Conservation (phyloP, 2,888 invertebrate genomes). For the Machimus atricapillus region DNA sequence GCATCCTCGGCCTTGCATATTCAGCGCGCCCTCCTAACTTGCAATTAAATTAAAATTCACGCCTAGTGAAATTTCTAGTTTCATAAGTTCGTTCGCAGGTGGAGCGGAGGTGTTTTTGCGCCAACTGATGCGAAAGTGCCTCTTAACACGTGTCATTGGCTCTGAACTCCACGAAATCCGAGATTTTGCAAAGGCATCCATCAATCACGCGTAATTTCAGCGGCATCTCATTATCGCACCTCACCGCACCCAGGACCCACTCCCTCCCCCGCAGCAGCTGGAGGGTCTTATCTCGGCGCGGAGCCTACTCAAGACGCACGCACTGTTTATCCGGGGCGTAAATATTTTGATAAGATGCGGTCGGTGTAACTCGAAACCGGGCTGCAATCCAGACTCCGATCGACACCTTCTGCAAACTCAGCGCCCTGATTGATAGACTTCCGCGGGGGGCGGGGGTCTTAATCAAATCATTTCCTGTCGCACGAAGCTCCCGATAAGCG, state of each 20-base stretch:
- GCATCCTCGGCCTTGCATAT: neutral
- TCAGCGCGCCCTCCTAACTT: neutral
- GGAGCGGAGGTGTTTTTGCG: neutral
- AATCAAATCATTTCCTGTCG: neutral
- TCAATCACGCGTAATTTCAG: neutral
- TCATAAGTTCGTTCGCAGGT: neutral
- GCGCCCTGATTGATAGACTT: neutral
- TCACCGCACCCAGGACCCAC: neutral
- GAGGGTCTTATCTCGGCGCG: neutral
- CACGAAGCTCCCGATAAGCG: neutral
- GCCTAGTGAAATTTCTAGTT: neutral
- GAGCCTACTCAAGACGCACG: neutral
- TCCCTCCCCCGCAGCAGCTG: neutral
- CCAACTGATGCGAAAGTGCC: neutral
- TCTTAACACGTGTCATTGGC: neutral
- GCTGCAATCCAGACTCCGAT: neutral
- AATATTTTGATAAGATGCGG: conserved; percentile 1
- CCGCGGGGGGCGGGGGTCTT: neutral
- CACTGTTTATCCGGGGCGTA: neutral
- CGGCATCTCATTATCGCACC: neutral
- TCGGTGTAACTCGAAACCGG: neutral
- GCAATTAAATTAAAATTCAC: neutral
- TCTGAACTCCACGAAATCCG: neutral
- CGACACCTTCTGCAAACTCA: neutral
- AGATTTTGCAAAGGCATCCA: neutral